These are phyloP conservation scores for Recurvirostra avosetta DNA, from an alignment of 2,113 vertebrate genomes.

Conservation along the genomic window DNA sequence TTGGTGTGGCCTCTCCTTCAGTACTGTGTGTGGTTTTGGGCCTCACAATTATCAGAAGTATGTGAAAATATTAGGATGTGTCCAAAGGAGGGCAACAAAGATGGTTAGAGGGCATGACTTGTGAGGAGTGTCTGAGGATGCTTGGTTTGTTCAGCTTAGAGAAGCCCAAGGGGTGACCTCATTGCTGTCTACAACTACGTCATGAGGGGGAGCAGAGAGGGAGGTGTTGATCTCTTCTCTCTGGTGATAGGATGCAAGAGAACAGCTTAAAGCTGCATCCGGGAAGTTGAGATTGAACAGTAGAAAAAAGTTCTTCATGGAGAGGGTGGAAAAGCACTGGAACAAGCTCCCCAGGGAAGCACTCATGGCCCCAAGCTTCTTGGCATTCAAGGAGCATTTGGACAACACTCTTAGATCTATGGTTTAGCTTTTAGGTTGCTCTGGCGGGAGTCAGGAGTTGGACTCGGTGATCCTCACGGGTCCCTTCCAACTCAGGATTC, in stretches of 20 bases:
- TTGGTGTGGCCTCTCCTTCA: fast-evolving
- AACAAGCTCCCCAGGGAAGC: neutral
- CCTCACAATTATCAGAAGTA: neutral
- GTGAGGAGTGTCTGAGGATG: neutral
- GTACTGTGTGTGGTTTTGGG: neutral
- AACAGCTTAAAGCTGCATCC: neutral
- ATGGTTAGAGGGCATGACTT: neutral
- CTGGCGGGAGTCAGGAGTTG: neutral
- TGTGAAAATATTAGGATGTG: neutral
- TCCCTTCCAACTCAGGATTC: neutral
- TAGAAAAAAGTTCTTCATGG: neutral
- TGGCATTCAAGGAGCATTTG: neutral
- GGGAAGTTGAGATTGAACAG: neutral
- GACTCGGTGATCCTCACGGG: fast-evolving
- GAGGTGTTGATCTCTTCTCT: neutral
- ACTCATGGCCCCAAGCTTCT: neutral
- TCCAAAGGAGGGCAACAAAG: neutral
- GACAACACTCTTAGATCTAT: neutral
- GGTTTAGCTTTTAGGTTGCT: neutral
- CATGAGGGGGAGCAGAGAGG: neutral
- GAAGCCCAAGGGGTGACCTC: neutral
- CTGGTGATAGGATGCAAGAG: fast-evolving
- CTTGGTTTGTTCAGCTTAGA: neutral
- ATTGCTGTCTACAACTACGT: neutral
- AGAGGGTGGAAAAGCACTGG: neutral